Conservation (phyloP, 2,888 invertebrate genomes). For the Rhodophaea formosa region DNA sequence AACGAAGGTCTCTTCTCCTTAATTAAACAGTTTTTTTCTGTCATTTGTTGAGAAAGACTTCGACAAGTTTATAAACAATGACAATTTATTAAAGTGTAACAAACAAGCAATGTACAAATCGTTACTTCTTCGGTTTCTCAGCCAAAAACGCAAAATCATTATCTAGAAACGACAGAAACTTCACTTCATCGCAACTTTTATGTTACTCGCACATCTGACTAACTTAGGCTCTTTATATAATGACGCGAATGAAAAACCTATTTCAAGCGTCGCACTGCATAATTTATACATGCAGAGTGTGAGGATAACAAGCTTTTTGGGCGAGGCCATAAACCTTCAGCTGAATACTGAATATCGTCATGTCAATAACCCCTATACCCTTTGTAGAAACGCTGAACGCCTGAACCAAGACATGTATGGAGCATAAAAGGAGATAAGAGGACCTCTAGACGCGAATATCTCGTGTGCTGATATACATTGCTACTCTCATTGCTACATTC, state of each 20-base stretch:
- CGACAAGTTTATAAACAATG: too few species aligned
- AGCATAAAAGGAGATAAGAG: background rate
- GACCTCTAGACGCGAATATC: background rate
- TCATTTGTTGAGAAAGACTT: too few species aligned
- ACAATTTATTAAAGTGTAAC: too few species aligned
- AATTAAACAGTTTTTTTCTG: too few species aligned
- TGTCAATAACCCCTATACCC: conserved; percentile 6
- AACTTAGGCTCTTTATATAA: background rate
- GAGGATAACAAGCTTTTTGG: conserved; percentile 15
- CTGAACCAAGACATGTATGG: conserved; percentile 1
- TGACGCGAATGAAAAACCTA: conserved; percentile 7
- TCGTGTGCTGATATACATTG: background rate
- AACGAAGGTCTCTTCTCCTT: background rate
- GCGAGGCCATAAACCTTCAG: conserved; percentile 10
- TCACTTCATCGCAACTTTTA: background rate
- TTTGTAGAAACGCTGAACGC: conserved; percentile 6
- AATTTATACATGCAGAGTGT: conserved; percentile 9
- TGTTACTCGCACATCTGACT: background rate
- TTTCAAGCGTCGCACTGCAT: conserved; percentile 6
- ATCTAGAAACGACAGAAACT: too few species aligned
- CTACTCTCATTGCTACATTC: background rate
- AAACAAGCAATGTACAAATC: too few species aligned
- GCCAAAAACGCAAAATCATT: too few species aligned
- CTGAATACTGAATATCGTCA: conserved; percentile 14
- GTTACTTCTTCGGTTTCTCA: too few species aligned